A percentile compares a stretch with the other conserved stretches of the same genome.
Conservation (phyloP, 2,113 vertebrate species). For the Amphilophus citrinellus region DNA sequence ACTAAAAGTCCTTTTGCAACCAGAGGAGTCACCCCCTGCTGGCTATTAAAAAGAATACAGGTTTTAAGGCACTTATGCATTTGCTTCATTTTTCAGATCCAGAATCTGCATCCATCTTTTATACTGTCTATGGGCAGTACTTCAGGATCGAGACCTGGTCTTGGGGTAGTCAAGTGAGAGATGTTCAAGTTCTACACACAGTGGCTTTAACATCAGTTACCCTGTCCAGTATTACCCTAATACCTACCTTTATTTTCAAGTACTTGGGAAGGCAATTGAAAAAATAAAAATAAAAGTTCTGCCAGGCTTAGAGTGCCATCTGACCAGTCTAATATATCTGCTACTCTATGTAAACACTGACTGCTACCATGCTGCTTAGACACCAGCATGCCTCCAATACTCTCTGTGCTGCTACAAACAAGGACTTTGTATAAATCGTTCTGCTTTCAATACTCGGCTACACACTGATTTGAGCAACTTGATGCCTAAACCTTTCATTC, state of each 20-base stretch:
- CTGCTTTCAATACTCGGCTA: conserved; percentile 5
- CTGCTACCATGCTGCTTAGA: conserved; percentile 61
- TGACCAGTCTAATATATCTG: conserved; percentile 36
- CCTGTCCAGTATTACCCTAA: conserved; percentile 54
- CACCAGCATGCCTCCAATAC: conserved; percentile 35
- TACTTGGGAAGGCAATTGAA: conserved; percentile 55
- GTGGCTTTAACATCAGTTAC: conserved; percentile 53
- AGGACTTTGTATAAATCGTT: not conserved
- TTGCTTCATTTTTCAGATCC: not conserved
- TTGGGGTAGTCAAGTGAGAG: not conserved
- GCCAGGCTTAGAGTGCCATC: not conserved
- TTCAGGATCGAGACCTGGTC: not conserved
- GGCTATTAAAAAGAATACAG: conserved; percentile 3
- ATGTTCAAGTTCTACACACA: conserved; percentile 12
- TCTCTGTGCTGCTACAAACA: conserved; percentile 53
- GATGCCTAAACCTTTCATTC: not conserved
- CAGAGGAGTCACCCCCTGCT: not conserved
- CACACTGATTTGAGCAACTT: not conserved
- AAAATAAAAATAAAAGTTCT: not conserved
- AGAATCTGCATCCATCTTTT: not conserved
- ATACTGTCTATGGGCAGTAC: not conserved
- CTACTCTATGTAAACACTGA: conserved; percentile 71
- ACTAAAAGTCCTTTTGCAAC: not conserved
- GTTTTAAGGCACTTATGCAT: conserved; percentile 6
- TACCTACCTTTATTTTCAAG: conserved; percentile 59